These are phyloP conservation scores for Psettodes erumei DNA, from an alignment of 2,113 vertebrate genomes.

Conservation along the genomic window DNA sequence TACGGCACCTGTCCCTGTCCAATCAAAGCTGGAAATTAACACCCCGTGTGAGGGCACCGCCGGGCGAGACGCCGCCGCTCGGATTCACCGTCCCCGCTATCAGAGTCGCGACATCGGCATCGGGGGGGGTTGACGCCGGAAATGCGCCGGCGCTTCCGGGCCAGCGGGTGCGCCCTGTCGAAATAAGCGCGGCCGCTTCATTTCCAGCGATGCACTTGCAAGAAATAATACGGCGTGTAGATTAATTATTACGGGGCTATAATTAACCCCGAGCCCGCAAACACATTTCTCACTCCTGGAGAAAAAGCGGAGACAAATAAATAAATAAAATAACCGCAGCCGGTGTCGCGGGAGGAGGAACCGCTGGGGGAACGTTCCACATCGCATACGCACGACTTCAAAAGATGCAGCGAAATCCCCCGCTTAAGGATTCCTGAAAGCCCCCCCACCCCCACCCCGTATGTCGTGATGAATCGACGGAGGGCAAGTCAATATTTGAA, in stretches of 20 bases:
- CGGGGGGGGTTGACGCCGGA: background rate
- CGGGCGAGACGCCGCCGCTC: no score
- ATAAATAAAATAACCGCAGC: background rate
- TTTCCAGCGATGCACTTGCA: conserved; percentile 15
- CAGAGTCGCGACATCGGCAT: background rate
- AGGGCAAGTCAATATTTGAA: conserved; percentile 64
- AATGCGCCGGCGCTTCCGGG: no score
- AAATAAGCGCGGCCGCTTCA: no score
- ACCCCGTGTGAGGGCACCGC: conserved; percentile 31
- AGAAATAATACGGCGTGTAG: background rate
- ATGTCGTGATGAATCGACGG: conserved; percentile 62
- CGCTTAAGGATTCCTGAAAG: conserved; percentile 65
- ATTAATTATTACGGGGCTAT: background rate
- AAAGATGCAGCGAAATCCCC: conserved; percentile 54
- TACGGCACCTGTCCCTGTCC: conserved; percentile 34
- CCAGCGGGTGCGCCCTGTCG: background rate
- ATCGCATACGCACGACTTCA: conserved; percentile 59
- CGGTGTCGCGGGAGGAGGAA: conserved; percentile 11
- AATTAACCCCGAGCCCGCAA: conserved; percentile 1
- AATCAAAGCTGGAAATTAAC: conserved; percentile 66
- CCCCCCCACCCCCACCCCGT: no score
- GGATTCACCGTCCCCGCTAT: no score
- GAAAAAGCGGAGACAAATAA: no score
- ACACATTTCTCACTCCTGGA: conserved; percentile 18
- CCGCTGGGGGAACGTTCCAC: conserved; percentile 39